Base-by-base conservation (phyloP, 2,113 vertebrate species). In the Mobula birostris region DNA sequence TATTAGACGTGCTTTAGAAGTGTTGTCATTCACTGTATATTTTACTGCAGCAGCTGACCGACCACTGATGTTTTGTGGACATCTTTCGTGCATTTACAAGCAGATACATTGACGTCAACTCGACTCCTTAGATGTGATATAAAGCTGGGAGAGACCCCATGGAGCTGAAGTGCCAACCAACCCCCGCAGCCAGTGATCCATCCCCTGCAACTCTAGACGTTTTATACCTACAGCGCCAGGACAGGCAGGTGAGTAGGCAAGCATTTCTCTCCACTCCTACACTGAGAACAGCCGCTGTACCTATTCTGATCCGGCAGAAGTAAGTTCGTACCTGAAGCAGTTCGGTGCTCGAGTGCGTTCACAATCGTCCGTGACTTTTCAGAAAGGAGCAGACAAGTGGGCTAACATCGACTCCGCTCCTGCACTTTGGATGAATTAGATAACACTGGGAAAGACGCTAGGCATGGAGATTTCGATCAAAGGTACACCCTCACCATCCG, bases 21-120 rank as follows among this genome's bases (percentile, higher is more conserved):
- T 74, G 90, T 1, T 72, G 32, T 12, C 90, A 24, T 70, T 36
- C 74, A 48, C 27, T 74, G 36, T 56, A 40, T 27, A 74, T 56
- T 14, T 93, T 93, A 48, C 27, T 74, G 29, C 17, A 11, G 14
- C 7, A 48, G 40, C 0, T 93, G 90, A 74, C 68, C 68, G 66
- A 19, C 8, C 15, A 92, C 48, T 27, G 36, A 40, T 74, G 36
- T 48, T 72, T 24, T 70, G 40, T 93, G 66, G 12, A 74, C 8
- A 24, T 56, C 70, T 93, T 40, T 70, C 32, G 21, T 74, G 36
- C 68, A 74, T 93, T 93, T 93, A 72, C 91, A 93, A 93, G 68
- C 88, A 14, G 68, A 14, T 32, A 48, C 36, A 76, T 70, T 93
- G 91, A 93, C 70, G 91, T 93, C 91, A 93, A 27, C 19, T 36